A percentile compares a stretch with the other conserved stretches of the same genome.
Conservation (phyloP, 2,797 vertebrate genomes). For the Onychomys leucogaster region DNA sequence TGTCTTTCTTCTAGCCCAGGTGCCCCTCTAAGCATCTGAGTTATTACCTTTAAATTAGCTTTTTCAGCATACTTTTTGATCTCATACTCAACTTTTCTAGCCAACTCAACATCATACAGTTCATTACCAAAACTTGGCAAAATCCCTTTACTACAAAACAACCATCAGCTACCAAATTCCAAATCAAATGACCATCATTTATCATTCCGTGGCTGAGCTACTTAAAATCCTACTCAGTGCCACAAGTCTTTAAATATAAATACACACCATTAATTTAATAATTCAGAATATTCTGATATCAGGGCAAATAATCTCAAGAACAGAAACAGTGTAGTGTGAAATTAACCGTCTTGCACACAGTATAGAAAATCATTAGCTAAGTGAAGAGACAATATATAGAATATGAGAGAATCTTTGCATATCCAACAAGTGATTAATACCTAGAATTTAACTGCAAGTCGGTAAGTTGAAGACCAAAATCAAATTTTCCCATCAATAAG, state of each 20-base stretch:
- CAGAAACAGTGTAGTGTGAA: background rate
- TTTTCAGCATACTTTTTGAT: background rate
- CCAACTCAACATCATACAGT: background rate
- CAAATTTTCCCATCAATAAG: background rate
- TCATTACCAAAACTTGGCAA: background rate
- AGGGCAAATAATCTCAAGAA: background rate
- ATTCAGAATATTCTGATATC: background rate
- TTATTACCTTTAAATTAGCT: background rate
- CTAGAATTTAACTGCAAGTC: background rate
- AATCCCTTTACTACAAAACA: background rate
- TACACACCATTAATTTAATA: conserved; percentile 19
- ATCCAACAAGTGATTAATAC: too few relatives aligned
- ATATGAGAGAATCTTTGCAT: background rate
- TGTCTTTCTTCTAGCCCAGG: background rate
- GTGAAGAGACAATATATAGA: background rate
- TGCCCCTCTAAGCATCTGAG: background rate
- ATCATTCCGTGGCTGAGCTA: background rate
- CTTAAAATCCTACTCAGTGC: background rate
- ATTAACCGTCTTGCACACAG: background rate
- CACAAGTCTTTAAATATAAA: background rate
- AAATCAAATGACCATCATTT: background rate
- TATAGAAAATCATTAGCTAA: background rate
- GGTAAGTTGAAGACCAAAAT: background rate
- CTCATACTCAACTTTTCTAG: background rate
- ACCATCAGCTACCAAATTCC: background rate